These are phyloP conservation scores for Nyctereutes procyonoides DNA, from an alignment of 2,113 vertebrate genomes.

Conservation along the genomic window DNA sequence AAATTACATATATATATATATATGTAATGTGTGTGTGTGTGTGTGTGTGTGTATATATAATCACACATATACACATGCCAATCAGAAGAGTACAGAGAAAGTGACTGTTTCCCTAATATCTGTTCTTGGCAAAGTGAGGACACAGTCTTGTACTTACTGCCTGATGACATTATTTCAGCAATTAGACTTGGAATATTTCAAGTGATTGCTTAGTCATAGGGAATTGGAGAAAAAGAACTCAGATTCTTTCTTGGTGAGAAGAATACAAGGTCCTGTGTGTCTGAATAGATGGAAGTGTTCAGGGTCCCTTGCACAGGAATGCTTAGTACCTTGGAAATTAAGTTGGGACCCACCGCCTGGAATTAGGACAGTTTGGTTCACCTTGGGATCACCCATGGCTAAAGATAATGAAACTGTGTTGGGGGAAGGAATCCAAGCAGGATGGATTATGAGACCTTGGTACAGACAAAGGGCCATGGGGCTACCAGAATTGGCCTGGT, in stretches of 20 bases:
- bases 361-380: conserved; percentile 42
- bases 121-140: conserved; percentile 40
- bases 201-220: conserved; percentile 30
- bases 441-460: background rate
- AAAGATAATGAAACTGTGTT: conserved; percentile 34
- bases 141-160: background rate
- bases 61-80: background rate
- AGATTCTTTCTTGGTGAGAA: conserved; percentile 56
- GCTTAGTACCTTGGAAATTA: conserved; percentile 42
- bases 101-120: background rate
- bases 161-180: background rate
- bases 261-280: background rate
- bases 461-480: background rate
- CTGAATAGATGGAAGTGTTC: conserved; percentile 41
- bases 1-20: too few species aligned
- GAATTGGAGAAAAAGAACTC: conserved; percentile 12
- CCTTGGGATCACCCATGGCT: conserved; percentile 4
- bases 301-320: conserved; percentile 42
- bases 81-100: conserved; percentile 33
- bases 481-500: conserved; percentile 9
- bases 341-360: background rate
- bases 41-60: too few species aligned
- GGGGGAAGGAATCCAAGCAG: conserved; percentile 30
- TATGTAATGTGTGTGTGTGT: too few species aligned
- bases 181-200: conserved; percentile 38